phyloP scores from a whole-genome alignment of 1,140 invertebrate genomes.

The Teleopsis dalmanni region DNA sequence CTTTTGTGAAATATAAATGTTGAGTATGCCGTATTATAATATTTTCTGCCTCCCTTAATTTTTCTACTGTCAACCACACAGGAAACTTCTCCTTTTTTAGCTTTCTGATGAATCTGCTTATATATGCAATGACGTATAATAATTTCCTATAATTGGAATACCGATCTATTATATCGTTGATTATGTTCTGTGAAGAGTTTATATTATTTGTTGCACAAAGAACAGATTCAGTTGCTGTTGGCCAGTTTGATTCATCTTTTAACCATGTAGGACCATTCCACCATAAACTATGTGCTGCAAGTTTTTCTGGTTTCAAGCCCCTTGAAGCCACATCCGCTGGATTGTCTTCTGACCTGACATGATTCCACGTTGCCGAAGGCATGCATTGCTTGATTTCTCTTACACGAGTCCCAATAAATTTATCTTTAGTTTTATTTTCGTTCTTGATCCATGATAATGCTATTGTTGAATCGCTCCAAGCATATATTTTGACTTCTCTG shows the following conservation, averaged over 20 bases:
- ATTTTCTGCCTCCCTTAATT: not conserved
- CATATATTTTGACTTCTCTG: too few relatives aligned
- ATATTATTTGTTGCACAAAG: not conserved
- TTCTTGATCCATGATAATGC: too few relatives aligned
- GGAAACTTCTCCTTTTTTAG: not conserved
- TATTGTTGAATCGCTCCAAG: too few relatives aligned
- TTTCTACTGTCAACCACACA: not conserved
- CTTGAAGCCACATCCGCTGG: slow-evolving; percentile 1
- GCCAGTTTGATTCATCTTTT: not conserved
- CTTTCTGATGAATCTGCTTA: not conserved
- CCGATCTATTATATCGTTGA: not conserved
- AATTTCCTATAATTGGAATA: slow-evolving; percentile 5
- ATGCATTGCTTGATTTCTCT: slow-evolving; percentile 1
- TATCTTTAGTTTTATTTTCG: too few relatives aligned
- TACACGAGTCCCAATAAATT: slow-evolving; percentile 1
- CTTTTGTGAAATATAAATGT: not conserved
- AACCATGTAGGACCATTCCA: slow-evolving; percentile 1
- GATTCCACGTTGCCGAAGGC: not conserved
- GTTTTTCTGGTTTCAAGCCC: not conserved
- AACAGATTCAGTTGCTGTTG: not conserved
- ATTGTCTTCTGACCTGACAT: slow-evolving; percentile 1
- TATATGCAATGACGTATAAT: not conserved
- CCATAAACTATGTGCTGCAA: not conserved
- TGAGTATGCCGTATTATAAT: not conserved
- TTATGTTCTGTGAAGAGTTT: not conserved